phyloP scores from a whole-genome alignment of 2,797 vertebrate species.

The Arrhamphus sclerolepis region DNA sequence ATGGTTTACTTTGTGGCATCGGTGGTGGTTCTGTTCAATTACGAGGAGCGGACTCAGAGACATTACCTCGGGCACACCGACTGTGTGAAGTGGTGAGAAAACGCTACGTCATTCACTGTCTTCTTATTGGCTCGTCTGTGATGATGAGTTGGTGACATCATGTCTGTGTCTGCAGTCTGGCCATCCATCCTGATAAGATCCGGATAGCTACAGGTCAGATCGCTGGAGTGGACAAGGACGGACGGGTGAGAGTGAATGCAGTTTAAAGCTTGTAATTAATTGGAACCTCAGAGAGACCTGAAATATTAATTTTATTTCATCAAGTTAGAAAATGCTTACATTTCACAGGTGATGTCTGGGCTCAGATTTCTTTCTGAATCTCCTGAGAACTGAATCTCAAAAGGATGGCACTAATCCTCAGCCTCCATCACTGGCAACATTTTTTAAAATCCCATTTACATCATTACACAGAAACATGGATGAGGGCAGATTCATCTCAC shows the following conservation, averaged over 20 bases:
- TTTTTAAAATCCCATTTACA: no score
- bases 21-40: constrained; percentile 94
- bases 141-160: background rate
- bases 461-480: no score
- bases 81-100: constrained; percentile 94
- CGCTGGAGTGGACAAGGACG: constrained; percentile 98
- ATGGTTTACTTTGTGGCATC: constrained; percentile 97
- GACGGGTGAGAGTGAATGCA: constrained; percentile 85
- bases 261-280: no score
- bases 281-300: no score
- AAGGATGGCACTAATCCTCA: no score
- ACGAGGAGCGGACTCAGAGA: constrained; percentile 93
- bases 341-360: no score
- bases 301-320: no score
- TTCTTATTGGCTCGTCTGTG: constrained; percentile 6
- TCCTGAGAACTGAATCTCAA: no score
- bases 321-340: background rate
- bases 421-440: no score
- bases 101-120: background rate
- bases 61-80: constrained; percentile 97
- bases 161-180: constrained; percentile 83
- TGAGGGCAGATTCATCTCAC: no score
- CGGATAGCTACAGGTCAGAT: constrained; percentile 98
- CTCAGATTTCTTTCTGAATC: no score
- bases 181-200: constrained; percentile 98